phyloP scores from a whole-genome alignment of 2,888 invertebrate genomes.

The Liodrosophila aerea region DNA sequence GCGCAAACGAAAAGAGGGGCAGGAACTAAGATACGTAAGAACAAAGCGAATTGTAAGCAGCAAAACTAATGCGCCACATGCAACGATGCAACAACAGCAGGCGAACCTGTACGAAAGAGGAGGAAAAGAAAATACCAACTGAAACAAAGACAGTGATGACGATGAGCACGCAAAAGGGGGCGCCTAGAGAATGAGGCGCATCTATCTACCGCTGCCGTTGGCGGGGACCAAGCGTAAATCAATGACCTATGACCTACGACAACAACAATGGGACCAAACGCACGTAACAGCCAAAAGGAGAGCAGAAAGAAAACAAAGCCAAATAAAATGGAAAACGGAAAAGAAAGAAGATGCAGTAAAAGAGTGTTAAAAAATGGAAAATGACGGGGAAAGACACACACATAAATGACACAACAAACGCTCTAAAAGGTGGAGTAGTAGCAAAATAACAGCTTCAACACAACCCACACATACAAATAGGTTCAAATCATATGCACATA shows the following conservation, averaged over 20 bases:
- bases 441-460: conserved; percentile 40
- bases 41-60: conserved; percentile 38
- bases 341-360: conserved; percentile 5
- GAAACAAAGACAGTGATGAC: conserved; percentile 38
- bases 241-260: conserved; percentile 79
- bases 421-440: conserved; percentile 61
- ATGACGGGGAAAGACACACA: conserved; percentile 16
- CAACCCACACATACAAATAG: conserved; percentile 16
- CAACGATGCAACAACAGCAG: conserved; percentile 53
- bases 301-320: not conserved
- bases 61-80: conserved; percentile 65
- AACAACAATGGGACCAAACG: conserved; percentile 20
- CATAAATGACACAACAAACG: conserved; percentile 14
- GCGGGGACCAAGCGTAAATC: conserved; percentile 70
- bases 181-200: conserved; percentile 27
- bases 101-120: conserved; percentile 43
- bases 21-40: conserved; percentile 47
- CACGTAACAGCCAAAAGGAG: conserved; percentile 13
- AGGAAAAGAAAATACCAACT: conserved; percentile 34
- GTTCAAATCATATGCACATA: too few relatives aligned
- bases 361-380: conserved; percentile 55
- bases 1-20: conserved; percentile 47
- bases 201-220: conserved; percentile 30
- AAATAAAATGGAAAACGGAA: conserved; percentile 5
- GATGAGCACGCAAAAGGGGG: conserved; percentile 1